These are phyloP conservation scores for Vanessa tameamea DNA, from an alignment of 1,140 invertebrate species.

Conservation along the genomic window DNA sequence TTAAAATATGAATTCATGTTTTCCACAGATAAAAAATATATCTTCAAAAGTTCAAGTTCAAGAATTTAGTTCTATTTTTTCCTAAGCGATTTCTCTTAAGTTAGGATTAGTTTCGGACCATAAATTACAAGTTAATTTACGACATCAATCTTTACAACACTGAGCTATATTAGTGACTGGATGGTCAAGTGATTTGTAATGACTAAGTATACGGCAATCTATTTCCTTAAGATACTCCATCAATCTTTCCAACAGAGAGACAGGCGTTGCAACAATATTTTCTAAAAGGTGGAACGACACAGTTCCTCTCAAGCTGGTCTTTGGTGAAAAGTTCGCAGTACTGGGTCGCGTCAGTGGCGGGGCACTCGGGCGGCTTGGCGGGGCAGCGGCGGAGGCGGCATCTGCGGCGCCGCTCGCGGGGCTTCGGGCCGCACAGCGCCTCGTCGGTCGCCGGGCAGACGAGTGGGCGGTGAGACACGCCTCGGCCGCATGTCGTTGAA, in stretches of 20 bases:
- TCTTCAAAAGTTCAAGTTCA: too few species aligned
- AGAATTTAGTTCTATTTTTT: background rate
- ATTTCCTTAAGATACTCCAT: slow-evolving; percentile 24
- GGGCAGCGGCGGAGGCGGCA: slow-evolving; percentile 59
- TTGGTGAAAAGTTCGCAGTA: slow-evolving; percentile 67
- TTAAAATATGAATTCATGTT: too few species aligned
- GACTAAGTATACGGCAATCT: background rate
- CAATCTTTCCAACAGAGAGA: slow-evolving; percentile 33
- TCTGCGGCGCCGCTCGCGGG: slow-evolving; percentile 61
- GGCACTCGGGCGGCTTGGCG: slow-evolving; percentile 45
- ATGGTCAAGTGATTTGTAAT: background rate
- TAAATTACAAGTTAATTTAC: background rate
- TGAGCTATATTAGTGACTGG: background rate
- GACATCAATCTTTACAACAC: slow-evolving; percentile 4
- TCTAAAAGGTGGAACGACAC: slow-evolving; percentile 80
- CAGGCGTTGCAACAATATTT: slow-evolving; percentile 82
- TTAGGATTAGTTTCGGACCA: too few species aligned
- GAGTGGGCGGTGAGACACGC: slow-evolving; percentile 84
- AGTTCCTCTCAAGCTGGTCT: slow-evolving; percentile 79
- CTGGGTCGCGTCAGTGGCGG: slow-evolving; percentile 54
- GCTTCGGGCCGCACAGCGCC: slow-evolving; percentile 78
- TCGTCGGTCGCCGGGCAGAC: slow-evolving; percentile 82
- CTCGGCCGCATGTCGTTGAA: slow-evolving; percentile 88
- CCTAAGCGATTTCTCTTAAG: background rate
- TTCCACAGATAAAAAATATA: too few species aligned